These are phyloP conservation scores for Hirudinaria manillensis DNA, from an alignment of 2,888 invertebrate species.

Conservation along the genomic window DNA sequence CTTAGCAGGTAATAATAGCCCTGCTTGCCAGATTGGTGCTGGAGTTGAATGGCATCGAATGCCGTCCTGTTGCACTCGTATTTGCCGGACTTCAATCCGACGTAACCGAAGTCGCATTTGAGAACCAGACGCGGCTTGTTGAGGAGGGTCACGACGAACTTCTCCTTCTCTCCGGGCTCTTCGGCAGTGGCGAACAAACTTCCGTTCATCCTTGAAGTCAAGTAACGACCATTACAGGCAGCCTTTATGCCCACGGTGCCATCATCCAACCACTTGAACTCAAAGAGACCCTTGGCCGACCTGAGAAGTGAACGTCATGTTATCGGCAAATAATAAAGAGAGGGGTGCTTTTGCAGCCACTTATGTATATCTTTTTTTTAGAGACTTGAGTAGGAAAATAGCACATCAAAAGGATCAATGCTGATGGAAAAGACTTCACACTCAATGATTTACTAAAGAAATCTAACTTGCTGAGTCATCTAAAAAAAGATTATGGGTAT, in stretches of 20 bases:
- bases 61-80: conserved; percentile 38
- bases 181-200: conserved; percentile 84
- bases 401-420: too few relatives aligned
- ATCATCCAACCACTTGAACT: conserved; percentile 83
- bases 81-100: conserved; percentile 59
- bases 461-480: too few relatives aligned
- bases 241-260: conserved; percentile 80
- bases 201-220: conserved; percentile 88
- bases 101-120: conserved; percentile 91
- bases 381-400: too few relatives aligned
- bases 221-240: conserved; percentile 86
- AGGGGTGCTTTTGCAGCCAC: too few relatives aligned
- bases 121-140: conserved; percentile 81
- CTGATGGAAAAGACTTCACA: too few relatives aligned
- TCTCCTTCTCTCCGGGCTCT: conserved; percentile 74
- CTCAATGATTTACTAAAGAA: too few relatives aligned
- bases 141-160: conserved; percentile 41
- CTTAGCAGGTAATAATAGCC: conserved; percentile 34
- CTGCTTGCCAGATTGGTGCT: conserved; percentile 29
- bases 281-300: conserved; percentile 61
- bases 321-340: neutral
- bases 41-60: conserved; percentile 31
- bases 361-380: too few relatives aligned
- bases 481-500: too few relatives aligned
- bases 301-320: neutral